These are phyloP conservation scores for Agrotis segetum DNA, from an alignment of 2,888 invertebrate genomes.

Conservation along the genomic window DNA sequence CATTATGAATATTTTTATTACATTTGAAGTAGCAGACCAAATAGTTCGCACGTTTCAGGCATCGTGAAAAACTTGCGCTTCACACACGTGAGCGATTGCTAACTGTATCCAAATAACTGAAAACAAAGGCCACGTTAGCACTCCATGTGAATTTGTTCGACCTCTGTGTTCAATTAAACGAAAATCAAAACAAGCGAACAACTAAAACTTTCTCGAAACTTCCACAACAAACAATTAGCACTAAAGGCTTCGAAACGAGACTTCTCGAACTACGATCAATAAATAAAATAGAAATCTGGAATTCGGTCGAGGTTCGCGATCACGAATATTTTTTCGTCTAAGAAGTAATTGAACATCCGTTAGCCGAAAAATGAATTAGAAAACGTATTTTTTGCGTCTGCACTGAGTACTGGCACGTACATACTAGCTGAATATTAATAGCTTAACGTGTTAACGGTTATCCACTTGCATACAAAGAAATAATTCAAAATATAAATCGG, in stretches of 20 bases:
- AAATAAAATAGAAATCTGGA: slow-evolving; percentile 47
- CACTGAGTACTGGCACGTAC: slow-evolving; percentile 14
- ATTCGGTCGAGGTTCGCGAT: slow-evolving; percentile 38
- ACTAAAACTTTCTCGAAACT: slow-evolving; percentile 48
- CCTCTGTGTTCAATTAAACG: slow-evolving; percentile 55
- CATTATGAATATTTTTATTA: slow-evolving; percentile 55
- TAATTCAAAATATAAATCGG: slow-evolving; percentile 27
- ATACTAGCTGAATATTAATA: slow-evolving; percentile 46
- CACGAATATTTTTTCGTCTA: slow-evolving; percentile 48
- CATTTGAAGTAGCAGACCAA: slow-evolving; percentile 51
- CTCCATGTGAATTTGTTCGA: slow-evolving; percentile 54
- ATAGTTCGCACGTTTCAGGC: slow-evolving; percentile 52
- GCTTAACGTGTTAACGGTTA: slow-evolving; percentile 36
- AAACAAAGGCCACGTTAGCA: slow-evolving; percentile 60
- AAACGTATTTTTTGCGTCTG: slow-evolving; percentile 43
- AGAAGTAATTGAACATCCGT: slow-evolving; percentile 43
- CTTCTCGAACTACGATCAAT: slow-evolving; percentile 45
- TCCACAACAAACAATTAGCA: slow-evolving; percentile 42
- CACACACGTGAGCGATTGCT: slow-evolving; percentile 45
- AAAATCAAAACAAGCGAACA: slow-evolving; percentile 45
- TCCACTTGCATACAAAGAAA: slow-evolving; percentile 42
- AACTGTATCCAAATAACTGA: slow-evolving; percentile 56
- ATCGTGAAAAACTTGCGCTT: slow-evolving; percentile 48
- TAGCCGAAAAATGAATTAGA: slow-evolving; percentile 51
- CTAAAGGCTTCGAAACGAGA: slow-evolving; percentile 35